These are phyloP conservation scores for Galago senegalensis DNA, from an alignment of 2,797 vertebrate genomes.

Conservation along the genomic window DNA sequence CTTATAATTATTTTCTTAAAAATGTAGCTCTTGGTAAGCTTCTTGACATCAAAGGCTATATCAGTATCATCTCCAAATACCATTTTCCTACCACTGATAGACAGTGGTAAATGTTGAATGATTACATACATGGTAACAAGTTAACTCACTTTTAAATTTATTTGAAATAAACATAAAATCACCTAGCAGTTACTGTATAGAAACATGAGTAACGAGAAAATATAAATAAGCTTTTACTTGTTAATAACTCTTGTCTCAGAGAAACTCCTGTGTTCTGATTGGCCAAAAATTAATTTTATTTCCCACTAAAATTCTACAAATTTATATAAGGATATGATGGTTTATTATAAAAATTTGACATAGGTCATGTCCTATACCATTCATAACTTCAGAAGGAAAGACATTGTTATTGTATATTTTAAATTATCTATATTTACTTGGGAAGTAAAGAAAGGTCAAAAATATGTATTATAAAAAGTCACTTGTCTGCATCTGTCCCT, in stretches of 20 bases:
- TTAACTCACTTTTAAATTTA: not conserved
- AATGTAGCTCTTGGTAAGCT: not conserved
- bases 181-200: not conserved
- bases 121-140: not conserved
- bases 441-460: not conserved
- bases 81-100: not conserved
- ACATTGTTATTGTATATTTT: not conserved
- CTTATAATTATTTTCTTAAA: not conserved
- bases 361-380: not conserved
- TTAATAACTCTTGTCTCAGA: not conserved
- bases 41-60: not conserved
- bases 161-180: not conserved
- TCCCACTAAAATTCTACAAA: not conserved
- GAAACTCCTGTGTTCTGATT: not conserved
- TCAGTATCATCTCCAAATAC: not conserved
- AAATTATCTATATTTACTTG: not conserved
- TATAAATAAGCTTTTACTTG: not conserved
- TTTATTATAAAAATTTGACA: not conserved
- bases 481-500: not conserved
- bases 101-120: not conserved
- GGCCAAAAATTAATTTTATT: not conserved
- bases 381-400: not conserved
- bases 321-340: not conserved
- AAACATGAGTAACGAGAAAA: conserved; percentile 41
- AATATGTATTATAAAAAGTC: not conserved